Conservation (phyloP, 2,888 invertebrate species). For the Lasioglossum oenotherae region DNA sequence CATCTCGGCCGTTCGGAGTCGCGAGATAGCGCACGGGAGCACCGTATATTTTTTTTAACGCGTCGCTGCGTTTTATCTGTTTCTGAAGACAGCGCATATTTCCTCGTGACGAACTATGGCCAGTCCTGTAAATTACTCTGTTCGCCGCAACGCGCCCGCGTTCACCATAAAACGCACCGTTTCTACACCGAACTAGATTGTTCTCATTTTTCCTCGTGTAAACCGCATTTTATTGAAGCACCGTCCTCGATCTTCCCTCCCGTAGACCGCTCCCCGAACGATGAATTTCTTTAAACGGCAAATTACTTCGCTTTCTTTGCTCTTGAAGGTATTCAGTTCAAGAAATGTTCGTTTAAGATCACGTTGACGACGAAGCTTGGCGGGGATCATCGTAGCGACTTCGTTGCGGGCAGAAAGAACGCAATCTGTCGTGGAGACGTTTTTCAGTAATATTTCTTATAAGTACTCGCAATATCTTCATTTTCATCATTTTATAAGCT, state of each 20-base stretch:
- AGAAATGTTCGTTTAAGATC: neutral
- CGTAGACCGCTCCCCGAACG: neutral
- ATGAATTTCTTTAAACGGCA: neutral
- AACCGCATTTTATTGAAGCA: neutral
- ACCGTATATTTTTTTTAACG: conserved; percentile 11
- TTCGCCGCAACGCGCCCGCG: neutral
- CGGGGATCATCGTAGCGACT: neutral
- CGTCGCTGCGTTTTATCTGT: neutral
- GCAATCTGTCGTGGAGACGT: neutral
- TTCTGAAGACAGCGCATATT: neutral
- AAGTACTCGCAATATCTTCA: neutral
- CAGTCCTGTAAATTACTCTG: neutral
- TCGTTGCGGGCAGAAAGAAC: neutral
- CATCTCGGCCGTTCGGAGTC: neutral
- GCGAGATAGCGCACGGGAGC: conserved; percentile 10
- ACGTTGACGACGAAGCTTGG: neutral
- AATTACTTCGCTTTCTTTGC: neutral
- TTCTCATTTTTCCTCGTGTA: neutral
- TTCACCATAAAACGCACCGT: neutral
- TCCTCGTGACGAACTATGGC: neutral
- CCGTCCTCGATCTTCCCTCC: neutral
- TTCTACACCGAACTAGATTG: neutral
- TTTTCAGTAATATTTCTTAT: neutral
- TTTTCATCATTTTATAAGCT: neutral
- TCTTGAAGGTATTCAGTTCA: neutral